Percentiles rank a stretch among this genome's conserved stretches.
Evolutionary conservation across 2,113 vertebrate species (phyloP).

Genomic region (Vanacampus margaritifer): DNA sequence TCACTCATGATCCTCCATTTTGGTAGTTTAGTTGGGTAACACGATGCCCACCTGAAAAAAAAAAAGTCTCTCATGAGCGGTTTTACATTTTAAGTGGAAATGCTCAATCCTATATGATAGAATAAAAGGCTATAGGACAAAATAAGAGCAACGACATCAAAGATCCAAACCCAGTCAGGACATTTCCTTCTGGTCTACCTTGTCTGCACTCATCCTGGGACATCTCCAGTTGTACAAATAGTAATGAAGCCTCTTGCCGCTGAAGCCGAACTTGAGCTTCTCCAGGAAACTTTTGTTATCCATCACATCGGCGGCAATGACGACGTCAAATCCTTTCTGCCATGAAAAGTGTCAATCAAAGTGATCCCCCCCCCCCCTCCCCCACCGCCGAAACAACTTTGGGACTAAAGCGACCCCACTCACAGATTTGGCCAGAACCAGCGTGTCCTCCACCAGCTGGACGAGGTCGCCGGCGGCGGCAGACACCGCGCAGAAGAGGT

Average conservation of each 20-base stretch:
- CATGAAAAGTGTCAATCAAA: background rate
- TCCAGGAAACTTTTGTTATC: conserved; percentile 89
- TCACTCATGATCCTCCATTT: conserved; percentile 6
- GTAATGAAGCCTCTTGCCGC: conserved; percentile 84
- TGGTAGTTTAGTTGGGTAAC: conserved; percentile 37
- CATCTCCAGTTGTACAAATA: conserved; percentile 99
- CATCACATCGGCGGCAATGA: conserved; percentile 90
- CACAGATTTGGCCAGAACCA: conserved; percentile 90
- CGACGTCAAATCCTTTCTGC: conserved; percentile 90
- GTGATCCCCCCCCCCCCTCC: background rate
- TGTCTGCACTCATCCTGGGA: conserved; percentile 84
- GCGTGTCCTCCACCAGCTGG: conserved; percentile 85
- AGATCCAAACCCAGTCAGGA: too few species aligned
- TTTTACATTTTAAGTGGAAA: background rate
- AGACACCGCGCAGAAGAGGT: conserved; percentile 81
- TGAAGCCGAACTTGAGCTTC: conserved; percentile 88
- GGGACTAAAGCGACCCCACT: conserved; percentile 63
- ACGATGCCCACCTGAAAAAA: conserved; percentile 61
- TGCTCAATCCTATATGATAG: too few species aligned
- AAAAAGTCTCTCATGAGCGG: background rate
- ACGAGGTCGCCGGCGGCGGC: conserved; percentile 75
- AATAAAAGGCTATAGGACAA: too few species aligned
- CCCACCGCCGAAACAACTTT: too few species aligned
- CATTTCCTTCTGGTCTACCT: conserved; percentile 69
- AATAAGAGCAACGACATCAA: too few species aligned